Evolutionary conservation across 1,140 invertebrate species (phyloP).

Genomic region (Glossosoma conforme): DNA sequence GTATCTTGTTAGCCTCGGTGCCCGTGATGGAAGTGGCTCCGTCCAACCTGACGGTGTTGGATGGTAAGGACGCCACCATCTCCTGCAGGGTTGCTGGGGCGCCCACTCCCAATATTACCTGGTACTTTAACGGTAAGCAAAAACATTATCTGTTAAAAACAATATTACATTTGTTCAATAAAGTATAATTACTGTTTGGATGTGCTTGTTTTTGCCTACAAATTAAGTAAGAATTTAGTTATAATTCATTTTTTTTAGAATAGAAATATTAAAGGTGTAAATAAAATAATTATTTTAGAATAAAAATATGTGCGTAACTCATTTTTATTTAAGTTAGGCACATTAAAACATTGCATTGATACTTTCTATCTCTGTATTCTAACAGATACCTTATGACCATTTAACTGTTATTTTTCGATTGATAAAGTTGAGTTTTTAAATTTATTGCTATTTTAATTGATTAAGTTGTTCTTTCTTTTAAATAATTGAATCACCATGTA

Average conservation of each 20-base stretch:
- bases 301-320: too few species aligned
- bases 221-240: not conserved
- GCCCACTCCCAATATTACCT: conserved; percentile 85
- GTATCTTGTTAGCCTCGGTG: conserved; percentile 63
- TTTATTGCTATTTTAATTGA: too few species aligned
- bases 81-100: conserved; percentile 82
- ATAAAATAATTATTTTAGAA: too few species aligned
- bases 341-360: too few species aligned
- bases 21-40: conserved; percentile 79
- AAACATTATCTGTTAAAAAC: conserved; percentile 1
- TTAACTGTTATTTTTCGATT: too few species aligned
- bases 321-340: too few species aligned
- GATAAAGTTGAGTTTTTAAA: too few species aligned
- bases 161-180: not conserved
- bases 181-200: conserved; percentile 3
- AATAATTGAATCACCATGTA: too few species aligned
- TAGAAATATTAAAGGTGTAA: too few species aligned
- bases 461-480: too few species aligned
- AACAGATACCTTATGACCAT: too few species aligned
- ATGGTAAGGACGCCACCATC: conserved; percentile 86
- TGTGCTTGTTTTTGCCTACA: conserved; percentile 9
- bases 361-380: too few species aligned
- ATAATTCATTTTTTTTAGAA: not conserved
- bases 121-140: conserved; percentile 80
- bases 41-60: conserved; percentile 80